Conservation (phyloP, 2,113 vertebrate genomes). For the Pavo muticus region DNA sequence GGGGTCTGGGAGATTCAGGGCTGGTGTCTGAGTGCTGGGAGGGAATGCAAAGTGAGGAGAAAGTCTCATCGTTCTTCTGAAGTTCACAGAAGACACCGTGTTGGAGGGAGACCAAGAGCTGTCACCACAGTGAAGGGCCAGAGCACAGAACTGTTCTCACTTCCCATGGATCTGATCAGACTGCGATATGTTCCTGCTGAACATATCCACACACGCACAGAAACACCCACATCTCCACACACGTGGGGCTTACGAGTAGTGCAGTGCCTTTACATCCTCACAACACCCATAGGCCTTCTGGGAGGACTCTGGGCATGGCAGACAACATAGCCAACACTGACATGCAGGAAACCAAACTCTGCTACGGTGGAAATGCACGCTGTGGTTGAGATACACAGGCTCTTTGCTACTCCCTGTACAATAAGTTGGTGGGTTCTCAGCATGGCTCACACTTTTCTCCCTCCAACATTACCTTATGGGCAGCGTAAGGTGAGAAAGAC, state of each 20-base stretch:
- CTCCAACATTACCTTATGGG: neutral
- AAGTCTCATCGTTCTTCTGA: neutral
- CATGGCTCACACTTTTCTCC: fast-evolving
- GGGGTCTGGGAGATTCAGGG: neutral
- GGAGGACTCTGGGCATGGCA: neutral
- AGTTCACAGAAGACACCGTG: fast-evolving
- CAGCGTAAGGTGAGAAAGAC: neutral
- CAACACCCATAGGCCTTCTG: neutral
- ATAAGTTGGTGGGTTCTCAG: neutral
- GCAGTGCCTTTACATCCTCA: neutral
- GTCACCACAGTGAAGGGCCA: neutral
- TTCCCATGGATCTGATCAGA: neutral
- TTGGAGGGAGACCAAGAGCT: neutral
- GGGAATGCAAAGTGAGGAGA: neutral
- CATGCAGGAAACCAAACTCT: neutral
- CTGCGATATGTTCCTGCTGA: neutral
- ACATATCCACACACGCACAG: neutral
- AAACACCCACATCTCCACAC: neutral
- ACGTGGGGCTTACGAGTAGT: neutral
- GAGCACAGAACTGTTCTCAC: neutral
- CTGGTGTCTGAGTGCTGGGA: neutral
- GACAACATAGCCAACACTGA: neutral
- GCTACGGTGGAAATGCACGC: neutral
- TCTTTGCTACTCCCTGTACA: neutral
- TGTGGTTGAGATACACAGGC: neutral